phyloP scores from a whole-genome alignment of 2,113 vertebrate species.

The Chaetodon auriga region DNA sequence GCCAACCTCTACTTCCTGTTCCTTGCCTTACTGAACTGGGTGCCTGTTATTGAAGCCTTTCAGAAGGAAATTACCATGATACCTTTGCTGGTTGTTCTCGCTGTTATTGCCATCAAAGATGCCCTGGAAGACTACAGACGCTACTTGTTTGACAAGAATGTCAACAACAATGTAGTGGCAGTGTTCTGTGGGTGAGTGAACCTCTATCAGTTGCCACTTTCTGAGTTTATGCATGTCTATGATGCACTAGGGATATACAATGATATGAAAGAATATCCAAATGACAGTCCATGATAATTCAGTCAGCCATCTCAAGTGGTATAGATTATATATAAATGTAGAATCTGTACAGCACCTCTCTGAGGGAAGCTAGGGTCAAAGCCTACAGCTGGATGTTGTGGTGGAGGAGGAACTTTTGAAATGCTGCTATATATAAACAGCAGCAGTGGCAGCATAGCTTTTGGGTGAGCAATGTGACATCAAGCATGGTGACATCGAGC shows the following conservation, averaged over 20 bases:
- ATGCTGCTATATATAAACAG: no score
- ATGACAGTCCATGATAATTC: not conserved
- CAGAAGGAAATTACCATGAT: conserved; percentile 98
- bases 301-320: no score
- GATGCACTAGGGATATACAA: not conserved
- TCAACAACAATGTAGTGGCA: conserved; percentile 90
- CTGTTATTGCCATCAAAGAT: conserved; percentile 94
- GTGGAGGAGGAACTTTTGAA: no score
- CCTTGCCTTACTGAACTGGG: conserved; percentile 94
- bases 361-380: no score
- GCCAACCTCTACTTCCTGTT: conserved; percentile 98
- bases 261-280: not conserved
- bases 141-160: conserved; percentile 91
- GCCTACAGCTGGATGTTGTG: no score
- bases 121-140: conserved; percentile 95
- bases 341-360: no score
- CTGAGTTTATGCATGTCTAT: not conserved
- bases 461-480: no score
- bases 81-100: conserved; percentile 91
- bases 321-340: no score
- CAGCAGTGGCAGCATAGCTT: no score
- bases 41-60: conserved; percentile 97
- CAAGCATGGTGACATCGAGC: no score
- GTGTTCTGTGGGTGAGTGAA: conserved; percentile 91
- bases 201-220: not conserved